phyloP scores from a whole-genome alignment of 2,888 invertebrate genomes.

The Phyllotreta cruciferae region DNA sequence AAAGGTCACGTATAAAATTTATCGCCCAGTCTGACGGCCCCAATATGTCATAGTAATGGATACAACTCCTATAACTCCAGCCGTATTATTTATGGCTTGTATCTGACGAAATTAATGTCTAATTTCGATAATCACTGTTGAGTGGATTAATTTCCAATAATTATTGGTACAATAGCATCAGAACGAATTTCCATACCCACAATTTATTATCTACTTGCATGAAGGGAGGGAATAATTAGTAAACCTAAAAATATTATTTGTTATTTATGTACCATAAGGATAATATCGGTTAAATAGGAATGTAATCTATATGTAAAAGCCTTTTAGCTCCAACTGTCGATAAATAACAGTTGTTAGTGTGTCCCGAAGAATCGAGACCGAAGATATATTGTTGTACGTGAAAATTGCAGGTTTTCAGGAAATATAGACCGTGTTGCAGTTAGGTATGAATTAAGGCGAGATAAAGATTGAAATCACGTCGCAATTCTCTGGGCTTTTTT shows the following conservation, averaged over 20 bases:
- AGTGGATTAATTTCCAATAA: too few relatives aligned
- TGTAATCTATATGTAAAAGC: too few relatives aligned
- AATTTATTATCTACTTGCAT: too few relatives aligned
- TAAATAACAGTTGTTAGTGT: slow-evolving; percentile 23
- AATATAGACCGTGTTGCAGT: slow-evolving; percentile 21
- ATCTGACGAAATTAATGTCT: too few relatives aligned
- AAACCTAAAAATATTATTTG: too few relatives aligned
- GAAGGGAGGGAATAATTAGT: too few relatives aligned
- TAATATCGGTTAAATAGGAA: too few relatives aligned
- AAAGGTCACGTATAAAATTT: slow-evolving; percentile 7
- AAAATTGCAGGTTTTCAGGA: slow-evolving; percentile 24
- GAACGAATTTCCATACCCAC: too few relatives aligned
- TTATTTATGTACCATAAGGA: too few relatives aligned
- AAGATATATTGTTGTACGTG: slow-evolving; percentile 19
- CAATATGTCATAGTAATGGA: slow-evolving; percentile 6
- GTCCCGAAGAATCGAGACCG: slow-evolving; percentile 9
- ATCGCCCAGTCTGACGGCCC: slow-evolving; percentile 4
- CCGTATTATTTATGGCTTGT: not conserved
- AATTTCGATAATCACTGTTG: too few relatives aligned
- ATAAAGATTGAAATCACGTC: slow-evolving; percentile 26
- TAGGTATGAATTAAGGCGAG: slow-evolving; percentile 20
- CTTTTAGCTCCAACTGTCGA: slow-evolving; percentile 7
- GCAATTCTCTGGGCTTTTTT: too few relatives aligned
- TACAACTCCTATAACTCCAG: not conserved
- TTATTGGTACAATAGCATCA: too few relatives aligned